Evolutionary conservation across 1,140 invertebrate species (phyloP), one percentile per base, ranked within the genome.

Genomic region (Dendrolimus kikuchii): DNA sequence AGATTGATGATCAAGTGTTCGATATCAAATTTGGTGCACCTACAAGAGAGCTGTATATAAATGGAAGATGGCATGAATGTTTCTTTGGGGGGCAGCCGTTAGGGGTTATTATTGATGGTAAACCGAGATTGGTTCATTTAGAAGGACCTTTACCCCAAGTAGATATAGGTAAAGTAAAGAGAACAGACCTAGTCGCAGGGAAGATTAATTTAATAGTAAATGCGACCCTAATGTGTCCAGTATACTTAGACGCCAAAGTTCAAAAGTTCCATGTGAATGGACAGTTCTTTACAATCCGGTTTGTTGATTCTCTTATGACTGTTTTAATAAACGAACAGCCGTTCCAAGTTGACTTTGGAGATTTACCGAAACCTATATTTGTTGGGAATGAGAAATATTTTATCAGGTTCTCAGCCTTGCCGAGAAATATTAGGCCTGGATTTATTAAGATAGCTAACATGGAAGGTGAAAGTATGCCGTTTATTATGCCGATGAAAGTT

Each of bases 51-150:
- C 86, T 99, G 1, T 96, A 93, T 62, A 92, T 99, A 38, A 95
- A 99, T 79, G 93, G 93, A 10, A 88, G 90, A 39, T 94, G 92
- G 89, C 97, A 95, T 68, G 94, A 96, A 71, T 95, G 95, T 71
- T 95, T 93, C 63, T 98, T 99, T 81, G 97, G 96, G 49, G 96
- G 96, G 4, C 93, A 95, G 43, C 92, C 95, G 1, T 91, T 98
- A 5, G 89, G 89, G 8, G 91, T 98, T n/a, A 92, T 95, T 6
- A 85, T 99, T 7, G 92, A 94, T 66, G 94, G 94, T 0, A 92
- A 93, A 60, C 88, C 92, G 44, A 91, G 93, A 54, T 89, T 90
- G 38, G 86, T 99, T 0, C 92, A 94, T 66, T 82, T 99, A 4
- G 93, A 95, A 65, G 96, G 96, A 0, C 95, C 95, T 2, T 90